Conservation (phyloP, 2,888 invertebrate species). For the Sipha maydis region DNA sequence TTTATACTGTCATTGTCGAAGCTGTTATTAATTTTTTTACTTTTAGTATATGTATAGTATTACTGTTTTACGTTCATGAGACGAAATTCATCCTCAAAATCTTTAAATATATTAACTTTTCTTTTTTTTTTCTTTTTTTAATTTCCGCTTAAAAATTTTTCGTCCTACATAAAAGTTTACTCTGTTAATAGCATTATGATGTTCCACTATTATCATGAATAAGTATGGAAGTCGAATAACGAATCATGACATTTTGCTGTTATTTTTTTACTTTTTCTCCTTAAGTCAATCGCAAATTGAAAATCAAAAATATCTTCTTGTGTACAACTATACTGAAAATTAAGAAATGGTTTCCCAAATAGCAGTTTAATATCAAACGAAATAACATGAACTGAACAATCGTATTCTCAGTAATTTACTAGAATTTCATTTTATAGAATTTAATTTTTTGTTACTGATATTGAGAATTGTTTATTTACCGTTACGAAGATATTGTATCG, state of each 20-base stretch:
- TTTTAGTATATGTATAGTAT: neutral
- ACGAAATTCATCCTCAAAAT: neutral
- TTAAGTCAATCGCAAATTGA: neutral
- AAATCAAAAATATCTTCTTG: neutral
- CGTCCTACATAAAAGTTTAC: neutral
- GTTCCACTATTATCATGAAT: neutral
- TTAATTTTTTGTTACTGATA: too few relatives aligned
- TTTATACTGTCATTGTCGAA: too few relatives aligned
- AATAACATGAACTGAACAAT: too few relatives aligned
- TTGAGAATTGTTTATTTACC: too few relatives aligned
- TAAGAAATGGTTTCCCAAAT: too few relatives aligned
- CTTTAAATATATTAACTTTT: neutral
- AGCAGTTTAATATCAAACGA: too few relatives aligned
- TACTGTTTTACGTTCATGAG: neutral
- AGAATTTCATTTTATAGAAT: too few relatives aligned
- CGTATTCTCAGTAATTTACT: too few relatives aligned
- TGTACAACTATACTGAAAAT: neutral
- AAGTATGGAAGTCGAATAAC: neutral
- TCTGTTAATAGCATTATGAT: neutral
- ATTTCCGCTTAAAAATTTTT: neutral
- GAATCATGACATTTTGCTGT: neutral
- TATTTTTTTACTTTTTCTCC: neutral
- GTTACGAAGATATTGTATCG: too few relatives aligned
- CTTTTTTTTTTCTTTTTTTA: constrained; percentile 1
- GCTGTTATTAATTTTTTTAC: neutral